Conservation (phyloP, 2,888 invertebrate genomes). For the Griposia aprilina region DNA sequence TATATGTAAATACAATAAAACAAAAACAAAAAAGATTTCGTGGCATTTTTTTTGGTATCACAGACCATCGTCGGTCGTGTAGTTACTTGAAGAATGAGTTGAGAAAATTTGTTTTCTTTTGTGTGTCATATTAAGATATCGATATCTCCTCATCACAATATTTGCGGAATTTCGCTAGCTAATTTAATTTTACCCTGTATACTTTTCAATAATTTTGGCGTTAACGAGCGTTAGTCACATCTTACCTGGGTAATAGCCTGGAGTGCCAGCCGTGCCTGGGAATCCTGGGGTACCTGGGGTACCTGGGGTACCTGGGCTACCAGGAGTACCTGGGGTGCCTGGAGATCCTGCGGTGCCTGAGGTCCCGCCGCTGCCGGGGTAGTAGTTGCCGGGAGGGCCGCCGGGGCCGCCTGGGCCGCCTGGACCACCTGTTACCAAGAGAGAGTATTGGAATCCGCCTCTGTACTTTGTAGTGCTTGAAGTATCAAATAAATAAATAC, state of each 20-base stretch:
- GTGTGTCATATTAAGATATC: neutral
- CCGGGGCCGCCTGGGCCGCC: conserved; percentile 81
- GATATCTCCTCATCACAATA: neutral
- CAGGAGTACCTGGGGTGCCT: conserved; percentile 69
- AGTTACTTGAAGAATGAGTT: neutral
- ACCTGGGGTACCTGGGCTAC: conserved; percentile 75
- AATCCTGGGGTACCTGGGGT: conserved; percentile 75
- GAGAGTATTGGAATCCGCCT: neutral
- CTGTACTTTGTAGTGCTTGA: neutral
- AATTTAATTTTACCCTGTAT: neutral
- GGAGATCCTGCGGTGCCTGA: conserved; percentile 62
- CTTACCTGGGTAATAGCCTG: conserved; percentile 71
- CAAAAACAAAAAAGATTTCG: neutral
- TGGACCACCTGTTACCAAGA: conserved; percentile 58
- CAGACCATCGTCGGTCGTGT: neutral
- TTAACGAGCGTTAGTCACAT: conserved; percentile 49
- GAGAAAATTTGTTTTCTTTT: neutral
- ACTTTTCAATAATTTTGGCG: neutral
- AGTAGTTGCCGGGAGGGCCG: conserved; percentile 64
- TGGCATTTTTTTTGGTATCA: neutral
- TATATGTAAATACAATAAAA: neutral
- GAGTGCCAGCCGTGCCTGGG: conserved; percentile 76
- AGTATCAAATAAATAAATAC: neutral
- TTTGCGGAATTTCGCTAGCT: neutral
- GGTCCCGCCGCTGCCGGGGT: conserved; percentile 58